These are phyloP conservation scores for Hylaea fasciaria DNA, from an alignment of 2,888 invertebrate genomes.

Conservation along the genomic window DNA sequence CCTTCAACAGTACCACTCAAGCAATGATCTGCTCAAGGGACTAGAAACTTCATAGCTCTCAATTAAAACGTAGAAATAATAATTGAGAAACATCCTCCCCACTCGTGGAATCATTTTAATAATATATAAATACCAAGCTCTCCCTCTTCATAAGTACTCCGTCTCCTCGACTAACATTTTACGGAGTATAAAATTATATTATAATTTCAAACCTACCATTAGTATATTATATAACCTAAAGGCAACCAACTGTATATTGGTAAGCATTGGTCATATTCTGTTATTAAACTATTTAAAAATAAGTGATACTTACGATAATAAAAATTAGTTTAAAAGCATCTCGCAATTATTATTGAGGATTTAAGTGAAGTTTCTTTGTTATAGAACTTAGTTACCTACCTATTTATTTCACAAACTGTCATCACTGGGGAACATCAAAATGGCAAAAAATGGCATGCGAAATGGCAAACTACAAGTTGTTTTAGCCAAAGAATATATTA, in stretches of 20 bases:
- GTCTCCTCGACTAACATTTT: conserved; percentile 15
- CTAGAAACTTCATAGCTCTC: conserved; percentile 78
- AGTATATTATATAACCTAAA: too few species aligned
- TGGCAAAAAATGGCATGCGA: too few species aligned
- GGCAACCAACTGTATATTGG: too few species aligned
- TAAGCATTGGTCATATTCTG: too few species aligned
- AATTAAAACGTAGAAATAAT: conserved; percentile 82
- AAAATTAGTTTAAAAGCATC: too few species aligned
- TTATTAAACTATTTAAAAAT: too few species aligned
- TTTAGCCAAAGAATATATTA: conserved; percentile 36
- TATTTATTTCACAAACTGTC: neutral
- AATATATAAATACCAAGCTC: conserved; percentile 71
- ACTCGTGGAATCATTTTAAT: conserved; percentile 79
- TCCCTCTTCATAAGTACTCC: conserved; percentile 51
- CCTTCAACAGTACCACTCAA: conserved; percentile 47
- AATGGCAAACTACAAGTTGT: neutral
- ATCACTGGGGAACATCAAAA: neutral
- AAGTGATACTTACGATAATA: too few species aligned
- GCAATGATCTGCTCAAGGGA: conserved; percentile 70
- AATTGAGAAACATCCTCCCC: conserved; percentile 74
- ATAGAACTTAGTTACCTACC: too few species aligned
- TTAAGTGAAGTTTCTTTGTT: too few species aligned
- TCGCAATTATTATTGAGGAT: too few species aligned
- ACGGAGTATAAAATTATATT: conserved; percentile 16
- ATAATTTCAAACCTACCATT: too few species aligned